These are phyloP conservation scores for Ctenochaetus hawaiiensis DNA, from an alignment of 2,797 vertebrate genomes.

Conservation along the genomic window DNA sequence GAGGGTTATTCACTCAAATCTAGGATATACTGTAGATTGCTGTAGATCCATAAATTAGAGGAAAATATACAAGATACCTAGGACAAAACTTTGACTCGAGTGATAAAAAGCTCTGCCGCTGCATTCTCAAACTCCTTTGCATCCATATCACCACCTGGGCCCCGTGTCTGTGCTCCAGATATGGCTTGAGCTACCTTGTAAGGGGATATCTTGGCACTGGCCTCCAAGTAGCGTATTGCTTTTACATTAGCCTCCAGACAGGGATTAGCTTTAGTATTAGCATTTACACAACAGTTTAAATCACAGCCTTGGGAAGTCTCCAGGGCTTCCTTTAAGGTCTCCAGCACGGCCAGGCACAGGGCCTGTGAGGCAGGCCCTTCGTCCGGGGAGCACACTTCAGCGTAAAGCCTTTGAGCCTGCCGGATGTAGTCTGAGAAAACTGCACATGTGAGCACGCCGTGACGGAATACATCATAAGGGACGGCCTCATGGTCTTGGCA, in stretches of 20 bases:
- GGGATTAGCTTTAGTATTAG: slow-evolving; percentile 62
- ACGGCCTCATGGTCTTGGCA: slow-evolving; percentile 94
- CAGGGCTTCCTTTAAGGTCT: slow-evolving; percentile 90
- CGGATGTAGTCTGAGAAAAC: slow-evolving; percentile 92
- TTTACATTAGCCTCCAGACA: slow-evolving; percentile 84
- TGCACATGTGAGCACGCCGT: slow-evolving; percentile 91
- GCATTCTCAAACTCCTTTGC: slow-evolving; percentile 92
- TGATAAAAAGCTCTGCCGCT: slow-evolving; percentile 90
- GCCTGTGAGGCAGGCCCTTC: slow-evolving; percentile 81
- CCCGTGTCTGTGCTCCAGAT: slow-evolving; percentile 81
- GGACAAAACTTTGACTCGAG: slow-evolving; percentile 89
- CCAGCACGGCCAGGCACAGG: slow-evolving; percentile 89
- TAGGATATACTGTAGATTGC: neutral
- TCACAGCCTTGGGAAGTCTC: slow-evolving; percentile 75
- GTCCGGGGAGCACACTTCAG: slow-evolving; percentile 82
- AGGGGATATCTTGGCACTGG: slow-evolving; percentile 92
- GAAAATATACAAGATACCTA: slow-evolving; percentile 58
- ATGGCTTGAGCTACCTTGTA: slow-evolving; percentile 89
- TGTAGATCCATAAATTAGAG: slow-evolving; percentile 20
- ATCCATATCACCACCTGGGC: slow-evolving; percentile 85
- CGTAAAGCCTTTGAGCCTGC: slow-evolving; percentile 89
- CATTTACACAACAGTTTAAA: slow-evolving; percentile 55
- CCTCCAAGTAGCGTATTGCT: slow-evolving; percentile 88
- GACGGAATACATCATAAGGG: slow-evolving; percentile 92
- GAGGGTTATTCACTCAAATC: slow-evolving; percentile 3